Conservation (phyloP, 2,797 vertebrate species). For the Delichon dasypus region DNA sequence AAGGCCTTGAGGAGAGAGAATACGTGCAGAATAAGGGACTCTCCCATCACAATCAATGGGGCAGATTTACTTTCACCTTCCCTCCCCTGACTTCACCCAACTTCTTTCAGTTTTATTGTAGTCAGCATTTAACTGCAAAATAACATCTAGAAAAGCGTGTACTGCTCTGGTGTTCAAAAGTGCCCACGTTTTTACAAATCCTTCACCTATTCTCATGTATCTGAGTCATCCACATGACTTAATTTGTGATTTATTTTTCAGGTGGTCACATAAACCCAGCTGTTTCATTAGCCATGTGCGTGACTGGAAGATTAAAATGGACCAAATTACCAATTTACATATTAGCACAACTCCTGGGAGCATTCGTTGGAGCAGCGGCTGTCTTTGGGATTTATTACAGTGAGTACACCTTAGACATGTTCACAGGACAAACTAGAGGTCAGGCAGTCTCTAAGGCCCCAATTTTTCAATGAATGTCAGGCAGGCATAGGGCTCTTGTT, state of each 20-base stretch:
- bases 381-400: conserved; percentile 92
- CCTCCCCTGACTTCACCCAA: neutral
- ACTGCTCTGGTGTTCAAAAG: neutral
- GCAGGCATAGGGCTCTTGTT: neutral
- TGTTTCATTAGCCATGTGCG: conserved; percentile 92
- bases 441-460: conserved; percentile 24
- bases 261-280: conserved; percentile 97
- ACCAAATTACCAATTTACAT: conserved; percentile 92
- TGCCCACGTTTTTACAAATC: neutral
- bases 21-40: neutral
- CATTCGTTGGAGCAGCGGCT: conserved; percentile 86
- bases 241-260: conserved; percentile 68
- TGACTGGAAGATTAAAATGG: conserved; percentile 87
- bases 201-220: neutral
- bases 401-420: conserved; percentile 69
- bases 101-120: neutral
- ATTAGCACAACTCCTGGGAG: conserved; percentile 89
- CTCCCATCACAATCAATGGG: neutral
- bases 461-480: neutral
- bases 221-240: neutral
- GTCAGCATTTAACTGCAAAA: neutral
- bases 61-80: neutral
- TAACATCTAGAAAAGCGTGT: neutral
- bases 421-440: conserved; percentile 29
- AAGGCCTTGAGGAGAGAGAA: neutral